These are phyloP conservation scores for Clarias laeviceps DNA, from an alignment of 2,797 vertebrate genomes.

Conservation along the genomic window DNA sequence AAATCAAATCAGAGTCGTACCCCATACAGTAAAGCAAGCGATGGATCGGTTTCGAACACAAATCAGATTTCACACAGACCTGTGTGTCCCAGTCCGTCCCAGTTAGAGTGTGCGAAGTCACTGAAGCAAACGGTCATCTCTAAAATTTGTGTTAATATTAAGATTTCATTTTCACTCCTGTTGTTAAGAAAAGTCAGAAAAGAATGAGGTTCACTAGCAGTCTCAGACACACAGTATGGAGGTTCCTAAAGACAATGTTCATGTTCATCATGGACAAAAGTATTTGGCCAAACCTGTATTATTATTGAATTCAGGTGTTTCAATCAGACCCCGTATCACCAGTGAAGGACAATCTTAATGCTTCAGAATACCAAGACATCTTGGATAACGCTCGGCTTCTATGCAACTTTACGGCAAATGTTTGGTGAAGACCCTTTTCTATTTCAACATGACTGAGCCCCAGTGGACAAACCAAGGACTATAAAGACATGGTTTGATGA, in stretches of 20 bases:
- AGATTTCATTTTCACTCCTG: not conserved
- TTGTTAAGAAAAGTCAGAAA: not conserved
- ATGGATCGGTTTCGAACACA: not conserved
- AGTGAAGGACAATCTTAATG: too few species aligned
- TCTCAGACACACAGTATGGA: not conserved
- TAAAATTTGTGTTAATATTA: not conserved
- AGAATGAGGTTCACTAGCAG: not conserved
- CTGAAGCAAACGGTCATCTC: not conserved
- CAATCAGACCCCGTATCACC: too few species aligned
- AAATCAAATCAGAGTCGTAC: not conserved
- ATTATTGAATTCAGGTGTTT: too few species aligned
- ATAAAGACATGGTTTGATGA: too few species aligned
- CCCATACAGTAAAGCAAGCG: not conserved
- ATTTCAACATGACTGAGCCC: too few species aligned
- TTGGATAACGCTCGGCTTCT: too few species aligned
- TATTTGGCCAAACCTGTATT: too few species aligned
- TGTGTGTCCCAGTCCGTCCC: not conserved
- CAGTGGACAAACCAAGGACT: too few species aligned
- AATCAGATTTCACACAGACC: not conserved
- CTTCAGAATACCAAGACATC: too few species aligned
- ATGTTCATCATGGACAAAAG: too few species aligned
- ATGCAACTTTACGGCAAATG: too few species aligned
- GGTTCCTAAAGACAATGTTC: not conserved
- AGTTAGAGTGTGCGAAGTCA: not conserved
- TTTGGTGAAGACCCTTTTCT: too few species aligned